A percentile compares a stretch with the other conserved stretches of the same genome.
Evolutionary conservation across 2,797 vertebrate genomes (phyloP).

Genomic region (Chaunax sp.): DNA sequence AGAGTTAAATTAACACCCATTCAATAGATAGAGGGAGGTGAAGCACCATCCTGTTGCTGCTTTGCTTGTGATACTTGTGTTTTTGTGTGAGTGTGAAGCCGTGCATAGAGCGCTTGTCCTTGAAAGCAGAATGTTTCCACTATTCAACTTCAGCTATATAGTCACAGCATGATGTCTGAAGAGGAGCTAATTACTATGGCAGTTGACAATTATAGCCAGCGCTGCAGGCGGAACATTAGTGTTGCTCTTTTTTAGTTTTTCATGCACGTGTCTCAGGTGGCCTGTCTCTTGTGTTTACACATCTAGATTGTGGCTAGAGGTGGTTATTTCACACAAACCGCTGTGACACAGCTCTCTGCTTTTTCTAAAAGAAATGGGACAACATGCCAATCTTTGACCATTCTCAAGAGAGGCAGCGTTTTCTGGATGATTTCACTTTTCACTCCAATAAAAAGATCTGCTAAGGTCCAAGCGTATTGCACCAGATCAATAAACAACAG

Average conservation of each 20-base stretch:
- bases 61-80: no score
- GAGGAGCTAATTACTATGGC: conserved; percentile 50
- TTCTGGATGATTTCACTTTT: conserved; percentile 5
- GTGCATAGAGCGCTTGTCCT: conserved; percentile 32
- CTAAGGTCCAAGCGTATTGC: neutral
- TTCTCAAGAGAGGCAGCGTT: conserved; percentile 12
- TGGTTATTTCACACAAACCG: conserved; percentile 50
- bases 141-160: conserved; percentile 35
- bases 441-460: neutral
- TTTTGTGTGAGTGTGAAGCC: conserved; percentile 13
- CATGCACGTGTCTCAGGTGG: conserved; percentile 72
- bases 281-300: conserved; percentile 67
- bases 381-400: conserved; percentile 3
- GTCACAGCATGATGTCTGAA: conserved; percentile 21
- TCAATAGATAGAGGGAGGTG: conserved; percentile 64
- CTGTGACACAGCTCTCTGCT: conserved; percentile 22
- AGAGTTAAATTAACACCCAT: conserved; percentile 68
- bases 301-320: conserved; percentile 53
- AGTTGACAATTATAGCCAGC: conserved; percentile 53
- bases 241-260: conserved; percentile 46
- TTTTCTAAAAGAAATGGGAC: conserved; percentile 23
- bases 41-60: conserved; percentile 31
- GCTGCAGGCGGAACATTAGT: conserved; percentile 48
- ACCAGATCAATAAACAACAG: neutral
- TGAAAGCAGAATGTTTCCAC: conserved; percentile 29